Percentiles rank a stretch among this genome's conserved stretches.
Evolutionary conservation across 2,888 invertebrate species (phyloP).

Genomic region (Diadegma fenestrale): DNA sequence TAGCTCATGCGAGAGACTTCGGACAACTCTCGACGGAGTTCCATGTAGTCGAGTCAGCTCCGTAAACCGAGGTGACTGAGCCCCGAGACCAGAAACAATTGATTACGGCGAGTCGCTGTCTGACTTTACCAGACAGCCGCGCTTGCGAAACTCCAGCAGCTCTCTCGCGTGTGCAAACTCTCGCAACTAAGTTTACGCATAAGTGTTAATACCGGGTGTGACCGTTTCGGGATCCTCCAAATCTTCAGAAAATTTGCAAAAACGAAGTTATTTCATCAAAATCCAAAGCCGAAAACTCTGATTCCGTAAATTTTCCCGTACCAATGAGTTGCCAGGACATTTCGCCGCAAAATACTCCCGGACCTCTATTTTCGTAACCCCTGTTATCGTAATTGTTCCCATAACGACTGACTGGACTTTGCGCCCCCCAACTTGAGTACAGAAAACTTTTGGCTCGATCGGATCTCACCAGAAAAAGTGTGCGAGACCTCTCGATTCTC

Average conservation of each 20-base stretch:
- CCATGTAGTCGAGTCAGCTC: slow-evolving; percentile 42
- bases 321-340: no score
- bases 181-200: slow-evolving; percentile 14
- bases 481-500: no score
- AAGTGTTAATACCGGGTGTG: slow-evolving; percentile 8
- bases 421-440: no score
- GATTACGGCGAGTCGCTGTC: slow-evolving; percentile 70
- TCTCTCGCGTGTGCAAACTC: slow-evolving; percentile 33
- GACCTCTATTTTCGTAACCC: no score
- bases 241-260: background rate
- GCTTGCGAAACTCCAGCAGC: slow-evolving; percentile 70
- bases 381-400: no score
- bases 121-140: slow-evolving; percentile 67
- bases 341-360: no score
- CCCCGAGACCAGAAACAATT: slow-evolving; percentile 66
- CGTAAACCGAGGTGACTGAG: slow-evolving; percentile 60
- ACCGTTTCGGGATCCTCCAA: background rate
- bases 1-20: slow-evolving; percentile 1
- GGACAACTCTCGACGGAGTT: slow-evolving; percentile 15
- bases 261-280: no score
- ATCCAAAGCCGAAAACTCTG: no score
- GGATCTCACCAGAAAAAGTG: no score
- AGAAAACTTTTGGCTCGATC: no score
- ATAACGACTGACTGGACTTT: no score
- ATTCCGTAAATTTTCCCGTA: no score